phyloP scores from a whole-genome alignment of 1,140 invertebrate genomes.

The Neodiprion fabricii region DNA sequence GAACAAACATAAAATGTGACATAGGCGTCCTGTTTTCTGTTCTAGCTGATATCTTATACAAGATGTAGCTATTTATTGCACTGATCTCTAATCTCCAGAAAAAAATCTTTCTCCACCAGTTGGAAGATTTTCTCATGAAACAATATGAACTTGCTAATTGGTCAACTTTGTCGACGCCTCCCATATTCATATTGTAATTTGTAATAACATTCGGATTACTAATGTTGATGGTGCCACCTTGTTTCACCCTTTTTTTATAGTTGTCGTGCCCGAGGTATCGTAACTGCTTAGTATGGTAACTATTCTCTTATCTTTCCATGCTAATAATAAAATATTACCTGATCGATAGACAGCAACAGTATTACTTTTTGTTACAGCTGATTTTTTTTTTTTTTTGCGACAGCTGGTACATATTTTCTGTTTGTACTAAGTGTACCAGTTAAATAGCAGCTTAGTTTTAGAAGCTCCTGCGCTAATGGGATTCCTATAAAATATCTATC shows the following conservation, averaged over 20 bases:
- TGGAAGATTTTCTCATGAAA: conserved; percentile 39
- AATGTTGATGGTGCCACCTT: conserved; percentile 9
- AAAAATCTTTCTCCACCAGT: conserved; percentile 39
- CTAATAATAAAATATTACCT: conserved; percentile 24
- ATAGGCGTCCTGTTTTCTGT: conserved; percentile 15
- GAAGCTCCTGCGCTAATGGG: conserved; percentile 29
- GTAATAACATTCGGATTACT: conserved; percentile 35
- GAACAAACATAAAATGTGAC: conserved; percentile 11
- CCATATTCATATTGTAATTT: conserved; percentile 40
- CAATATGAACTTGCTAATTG: conserved; percentile 40
- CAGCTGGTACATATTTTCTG: conserved; percentile 27
- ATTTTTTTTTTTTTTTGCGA: conserved; percentile 27
- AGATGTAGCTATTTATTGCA: conserved; percentile 25
- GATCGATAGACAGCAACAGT: conserved; percentile 25
- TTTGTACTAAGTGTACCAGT: conserved; percentile 32
- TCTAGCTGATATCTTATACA: conserved; percentile 22
- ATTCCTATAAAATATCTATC: conserved; percentile 31
- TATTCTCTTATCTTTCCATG: conserved; percentile 33
- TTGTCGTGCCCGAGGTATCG: conserved; percentile 17
- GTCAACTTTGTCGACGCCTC: conserved; percentile 41
- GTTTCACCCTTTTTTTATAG: conserved; percentile 18
- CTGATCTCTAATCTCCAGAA: conserved; percentile 31
- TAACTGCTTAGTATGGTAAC: conserved; percentile 29
- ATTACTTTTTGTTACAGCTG: conserved; percentile 17
- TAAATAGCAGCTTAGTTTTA: conserved; percentile 31